Evolutionary conservation across 1,140 invertebrate species (phyloP).

Genomic region (Hormaphis cornu): DNA sequence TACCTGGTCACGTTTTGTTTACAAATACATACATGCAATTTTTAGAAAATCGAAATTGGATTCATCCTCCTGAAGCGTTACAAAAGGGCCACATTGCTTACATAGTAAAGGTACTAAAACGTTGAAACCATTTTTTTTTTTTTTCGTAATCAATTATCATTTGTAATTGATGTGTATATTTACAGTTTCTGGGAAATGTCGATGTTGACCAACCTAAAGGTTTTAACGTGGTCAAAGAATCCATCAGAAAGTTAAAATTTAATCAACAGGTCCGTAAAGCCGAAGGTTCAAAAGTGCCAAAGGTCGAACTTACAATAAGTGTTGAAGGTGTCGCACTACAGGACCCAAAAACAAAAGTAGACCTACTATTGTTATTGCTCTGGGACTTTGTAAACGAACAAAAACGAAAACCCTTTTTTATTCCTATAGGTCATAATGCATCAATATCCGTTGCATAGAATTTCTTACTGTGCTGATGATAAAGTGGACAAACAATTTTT

Average conservation of each 20-base stretch:
- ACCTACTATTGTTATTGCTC: slow-evolving; percentile 28
- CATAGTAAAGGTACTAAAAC: slow-evolving; percentile 79
- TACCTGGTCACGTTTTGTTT: neutral
- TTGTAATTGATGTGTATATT: slow-evolving; percentile 36
- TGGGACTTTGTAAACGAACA: neutral
- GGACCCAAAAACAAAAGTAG: slow-evolving; percentile 58
- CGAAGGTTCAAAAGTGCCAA: slow-evolving; percentile 83
- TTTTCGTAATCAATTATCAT: neutral
- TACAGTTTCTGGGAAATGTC: slow-evolving; percentile 84
- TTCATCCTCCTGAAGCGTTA: slow-evolving; percentile 85
- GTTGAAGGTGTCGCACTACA: slow-evolving; percentile 92
- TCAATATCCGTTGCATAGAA: slow-evolving; percentile 92
- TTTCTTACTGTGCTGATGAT: slow-evolving; percentile 96
- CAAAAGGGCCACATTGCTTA: slow-evolving; percentile 91
- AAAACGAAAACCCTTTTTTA: neutral
- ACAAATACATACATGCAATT: slow-evolving; percentile 19
- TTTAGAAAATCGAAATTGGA: slow-evolving; percentile 65
- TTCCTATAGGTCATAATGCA: slow-evolving; percentile 61
- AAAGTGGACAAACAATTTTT: slow-evolving; percentile 96
- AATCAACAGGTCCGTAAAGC: slow-evolving; percentile 86
- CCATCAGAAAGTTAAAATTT: slow-evolving; percentile 88
- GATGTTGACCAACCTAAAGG: slow-evolving; percentile 92
- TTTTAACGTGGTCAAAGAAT: slow-evolving; percentile 92
- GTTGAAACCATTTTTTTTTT: neutral
- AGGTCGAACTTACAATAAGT: slow-evolving; percentile 87